Conservation (phyloP, 2,888 invertebrate genomes). For the Amiota minor region DNA sequence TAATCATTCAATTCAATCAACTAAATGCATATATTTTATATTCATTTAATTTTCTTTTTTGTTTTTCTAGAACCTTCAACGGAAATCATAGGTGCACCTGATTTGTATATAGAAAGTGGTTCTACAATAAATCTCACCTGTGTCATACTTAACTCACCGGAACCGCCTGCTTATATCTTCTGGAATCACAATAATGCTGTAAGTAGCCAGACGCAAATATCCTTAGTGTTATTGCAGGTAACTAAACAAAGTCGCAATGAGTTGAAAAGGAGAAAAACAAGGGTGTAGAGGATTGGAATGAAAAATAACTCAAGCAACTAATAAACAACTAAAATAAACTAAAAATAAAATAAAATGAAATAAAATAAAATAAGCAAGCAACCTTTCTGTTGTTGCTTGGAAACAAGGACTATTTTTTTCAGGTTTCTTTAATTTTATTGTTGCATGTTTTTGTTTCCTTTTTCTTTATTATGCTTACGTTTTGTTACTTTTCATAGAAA, state of each 20-base stretch:
- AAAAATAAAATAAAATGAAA: slow-evolving; percentile 19
- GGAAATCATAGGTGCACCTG: slow-evolving; percentile 92
- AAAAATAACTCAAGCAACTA: slow-evolving; percentile 30
- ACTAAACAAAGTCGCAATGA: too few relatives aligned
- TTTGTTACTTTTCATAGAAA: slow-evolving; percentile 6
- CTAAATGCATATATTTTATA: slow-evolving; percentile 7
- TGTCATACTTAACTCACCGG: slow-evolving; percentile 91
- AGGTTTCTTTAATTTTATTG: background rate
- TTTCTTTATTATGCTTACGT: slow-evolving; percentile 32
- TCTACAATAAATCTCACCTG: slow-evolving; percentile 96
- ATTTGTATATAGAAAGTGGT: slow-evolving; percentile 92
- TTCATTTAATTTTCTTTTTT: slow-evolving; percentile 5
- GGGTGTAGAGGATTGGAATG: too few relatives aligned
- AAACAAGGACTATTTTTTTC: slow-evolving; percentile 18
- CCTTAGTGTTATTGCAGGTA: too few relatives aligned
- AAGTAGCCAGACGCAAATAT: slow-evolving; percentile 72
- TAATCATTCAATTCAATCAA: slow-evolving; percentile 19
- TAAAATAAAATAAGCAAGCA: background rate
- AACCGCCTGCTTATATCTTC: slow-evolving; percentile 93
- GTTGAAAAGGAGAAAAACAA: too few relatives aligned
- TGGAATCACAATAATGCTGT: slow-evolving; percentile 96
- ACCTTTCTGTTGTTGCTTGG: slow-evolving; percentile 32
- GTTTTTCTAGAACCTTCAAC: slow-evolving; percentile 87
- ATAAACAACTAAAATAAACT: slow-evolving; percentile 23
- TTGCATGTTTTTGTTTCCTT: slow-evolving; percentile 21